A percentile compares a stretch with the other conserved stretches of the same genome.
Conservation (phyloP, 2,113 vertebrate genomes). For the Prinia subflava region DNA sequence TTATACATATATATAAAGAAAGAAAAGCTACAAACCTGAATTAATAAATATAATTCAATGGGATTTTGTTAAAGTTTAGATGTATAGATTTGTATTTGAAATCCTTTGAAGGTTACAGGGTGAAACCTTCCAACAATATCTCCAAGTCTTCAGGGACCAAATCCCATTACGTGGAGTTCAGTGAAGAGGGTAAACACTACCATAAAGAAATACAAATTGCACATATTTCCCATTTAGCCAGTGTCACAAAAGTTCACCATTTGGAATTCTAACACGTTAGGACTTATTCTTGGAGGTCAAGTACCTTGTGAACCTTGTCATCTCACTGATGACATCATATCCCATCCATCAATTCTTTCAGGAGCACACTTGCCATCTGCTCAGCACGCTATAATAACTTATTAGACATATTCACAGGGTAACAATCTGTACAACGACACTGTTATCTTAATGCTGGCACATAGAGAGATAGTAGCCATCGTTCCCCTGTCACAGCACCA, state of each 20-base stretch:
- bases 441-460: constrained; percentile 79
- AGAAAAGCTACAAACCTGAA: constrained; percentile 38
- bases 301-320: constrained; percentile 87
- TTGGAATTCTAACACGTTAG: constrained; percentile 87
- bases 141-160: constrained; percentile 80
- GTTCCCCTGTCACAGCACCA: constrained; percentile 50
- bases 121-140: constrained; percentile 78
- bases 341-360: constrained; percentile 88
- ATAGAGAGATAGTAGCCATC: constrained; percentile 64
- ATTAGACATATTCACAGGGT: constrained; percentile 79
- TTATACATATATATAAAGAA: constrained; percentile 44
- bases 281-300: constrained; percentile 81
- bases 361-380: constrained; percentile 90
- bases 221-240: constrained; percentile 87
- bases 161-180: constrained; percentile 81
- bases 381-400: constrained; percentile 83
- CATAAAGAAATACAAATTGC: constrained; percentile 89
- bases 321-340: constrained; percentile 95
- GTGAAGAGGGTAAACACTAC: constrained; percentile 84
- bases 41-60: constrained; percentile 64
- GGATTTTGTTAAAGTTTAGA: constrained; percentile 71
- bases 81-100: constrained; percentile 72
- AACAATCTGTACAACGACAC: constrained; percentile 79
- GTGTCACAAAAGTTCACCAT: constrained; percentile 88
- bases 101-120: constrained; percentile 76